A percentile compares a stretch with the other conserved stretches of the same genome.
Conservation (phyloP, 1,140 invertebrate genomes). For the Zaprionus ornatus region DNA sequence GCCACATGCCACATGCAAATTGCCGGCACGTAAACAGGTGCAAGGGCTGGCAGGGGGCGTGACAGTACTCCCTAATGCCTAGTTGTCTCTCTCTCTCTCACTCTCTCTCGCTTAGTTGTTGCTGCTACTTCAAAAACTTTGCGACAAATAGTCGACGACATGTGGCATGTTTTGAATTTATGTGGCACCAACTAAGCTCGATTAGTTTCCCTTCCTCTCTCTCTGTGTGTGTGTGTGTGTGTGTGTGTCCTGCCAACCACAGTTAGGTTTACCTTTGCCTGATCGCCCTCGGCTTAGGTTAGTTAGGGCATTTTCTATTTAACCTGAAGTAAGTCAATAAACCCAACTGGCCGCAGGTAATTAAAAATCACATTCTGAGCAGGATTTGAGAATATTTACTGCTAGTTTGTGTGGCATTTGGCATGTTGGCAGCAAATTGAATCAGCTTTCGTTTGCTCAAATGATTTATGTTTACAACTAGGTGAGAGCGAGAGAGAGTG, state of each 20-base stretch:
- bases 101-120: not conserved
- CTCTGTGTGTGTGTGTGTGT: not conserved
- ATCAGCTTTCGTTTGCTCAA: not conserved
- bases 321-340: not conserved
- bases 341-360: not conserved
- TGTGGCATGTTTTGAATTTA: constrained; percentile 34
- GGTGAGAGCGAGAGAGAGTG: not conserved
- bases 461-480: not conserved
- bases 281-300: not conserved
- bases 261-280: not conserved
- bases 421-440: not conserved
- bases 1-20: constrained; percentile 50
- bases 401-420: not conserved
- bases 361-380: not conserved
- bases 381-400: not conserved
- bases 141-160: constrained; percentile 23
- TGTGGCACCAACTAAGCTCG: not conserved
- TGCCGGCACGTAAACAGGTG: constrained; percentile 66
- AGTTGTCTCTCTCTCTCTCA: constrained; percentile 1
- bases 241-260: not conserved
- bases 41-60: no score
- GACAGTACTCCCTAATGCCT: constrained; percentile 13
- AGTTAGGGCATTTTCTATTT: not conserved
- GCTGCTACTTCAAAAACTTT: constrained; percentile 18
- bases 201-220: not conserved